These are phyloP conservation scores for Cyanocitta stelleri DNA, from an alignment of 2,113 vertebrate genomes.

Conservation along the genomic window DNA sequence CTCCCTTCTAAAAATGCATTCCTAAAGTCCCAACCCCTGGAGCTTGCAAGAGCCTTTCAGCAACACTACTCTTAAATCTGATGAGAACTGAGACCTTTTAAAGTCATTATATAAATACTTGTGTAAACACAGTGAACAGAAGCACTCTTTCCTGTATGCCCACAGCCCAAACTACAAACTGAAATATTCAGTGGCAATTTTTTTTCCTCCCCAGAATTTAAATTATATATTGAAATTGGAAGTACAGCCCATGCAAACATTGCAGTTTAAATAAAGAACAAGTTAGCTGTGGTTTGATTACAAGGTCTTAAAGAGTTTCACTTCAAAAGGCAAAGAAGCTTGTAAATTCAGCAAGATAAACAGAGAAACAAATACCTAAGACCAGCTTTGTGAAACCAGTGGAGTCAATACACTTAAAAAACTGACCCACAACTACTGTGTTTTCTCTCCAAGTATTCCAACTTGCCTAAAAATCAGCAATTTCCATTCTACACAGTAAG, in stretches of 20 bases:
- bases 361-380: neutral
- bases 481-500: neutral
- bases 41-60: neutral
- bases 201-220: accelerated
- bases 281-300: neutral
- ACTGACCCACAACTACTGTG: accelerated
- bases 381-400: neutral
- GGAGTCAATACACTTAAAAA: neutral
- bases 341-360: neutral
- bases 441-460: neutral
- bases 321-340: neutral
- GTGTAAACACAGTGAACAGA: neutral
- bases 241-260: neutral
- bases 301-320: neutral
- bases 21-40: neutral
- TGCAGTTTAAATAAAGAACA: neutral
- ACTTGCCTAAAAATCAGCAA: neutral
- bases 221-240: neutral
- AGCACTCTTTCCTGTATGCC: neutral
- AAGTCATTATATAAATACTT: neutral
- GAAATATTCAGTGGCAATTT: neutral
- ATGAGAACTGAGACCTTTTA: neutral
- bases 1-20: neutral
- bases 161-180: neutral
- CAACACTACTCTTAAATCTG: neutral